phyloP scores from a whole-genome alignment of 2,113 vertebrate species.

The Sporophila hypoxantha region DNA sequence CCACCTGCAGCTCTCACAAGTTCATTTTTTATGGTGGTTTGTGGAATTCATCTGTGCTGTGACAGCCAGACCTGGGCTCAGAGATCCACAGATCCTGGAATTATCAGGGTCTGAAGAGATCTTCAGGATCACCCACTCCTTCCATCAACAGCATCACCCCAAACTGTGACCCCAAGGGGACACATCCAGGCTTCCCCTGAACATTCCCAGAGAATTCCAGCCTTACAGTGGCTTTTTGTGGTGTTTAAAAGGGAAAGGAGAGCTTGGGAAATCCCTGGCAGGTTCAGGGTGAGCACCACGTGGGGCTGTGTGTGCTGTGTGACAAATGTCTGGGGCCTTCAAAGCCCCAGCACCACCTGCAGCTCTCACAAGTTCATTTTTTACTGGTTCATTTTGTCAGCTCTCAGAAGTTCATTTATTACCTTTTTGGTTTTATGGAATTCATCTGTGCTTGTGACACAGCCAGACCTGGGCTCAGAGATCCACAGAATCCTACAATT shows the following conservation, averaged over 20 bases:
- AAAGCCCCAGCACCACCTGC: neutral
- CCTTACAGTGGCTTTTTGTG: neutral
- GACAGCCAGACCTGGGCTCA: too few species aligned
- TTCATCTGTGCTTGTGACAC: accelerated
- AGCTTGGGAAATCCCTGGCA: neutral
- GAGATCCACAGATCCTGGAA: too few species aligned
- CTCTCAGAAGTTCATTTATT: neutral
- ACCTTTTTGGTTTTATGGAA: neutral
- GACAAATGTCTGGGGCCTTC: neutral
- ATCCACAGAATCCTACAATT: neutral
- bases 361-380: neutral
- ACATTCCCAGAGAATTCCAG: too few species aligned
- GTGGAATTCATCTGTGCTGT: too few species aligned
- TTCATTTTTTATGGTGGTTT: too few species aligned
- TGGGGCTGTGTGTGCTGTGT: neutral
- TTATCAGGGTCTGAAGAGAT: too few species aligned
- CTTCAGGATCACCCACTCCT: too few species aligned
- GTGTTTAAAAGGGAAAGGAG: neutral
- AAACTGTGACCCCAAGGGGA: too few species aligned
- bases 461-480: neutral
- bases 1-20: neutral
- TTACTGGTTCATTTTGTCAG: too few species aligned
- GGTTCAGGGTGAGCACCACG: accelerated
- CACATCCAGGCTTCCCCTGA: too few species aligned
- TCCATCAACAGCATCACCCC: too few species aligned